Evolutionary conservation across 2,797 vertebrate genomes (phyloP).

Genomic region (Syndactyla subalaris): DNA sequence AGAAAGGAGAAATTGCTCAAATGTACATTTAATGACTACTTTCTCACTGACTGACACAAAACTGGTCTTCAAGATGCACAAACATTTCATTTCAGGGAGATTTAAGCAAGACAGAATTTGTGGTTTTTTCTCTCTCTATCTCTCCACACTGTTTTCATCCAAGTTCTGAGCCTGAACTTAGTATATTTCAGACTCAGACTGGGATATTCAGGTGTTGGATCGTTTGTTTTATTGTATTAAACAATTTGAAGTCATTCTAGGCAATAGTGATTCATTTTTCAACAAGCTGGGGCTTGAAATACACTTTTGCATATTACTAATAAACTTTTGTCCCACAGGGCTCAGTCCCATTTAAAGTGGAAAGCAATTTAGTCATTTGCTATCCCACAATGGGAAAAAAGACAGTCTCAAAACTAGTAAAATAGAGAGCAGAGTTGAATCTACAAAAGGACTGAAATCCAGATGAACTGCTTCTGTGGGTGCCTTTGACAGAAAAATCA

Average conservation of each 20-base stretch:
- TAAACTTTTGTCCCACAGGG: background rate
- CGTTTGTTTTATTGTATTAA: background rate
- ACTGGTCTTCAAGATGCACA: background rate
- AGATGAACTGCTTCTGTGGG: background rate
- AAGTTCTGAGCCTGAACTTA: background rate
- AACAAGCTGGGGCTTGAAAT: background rate
- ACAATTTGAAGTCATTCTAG: background rate
- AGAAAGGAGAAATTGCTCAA: background rate
- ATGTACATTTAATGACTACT: constrained; percentile 6
- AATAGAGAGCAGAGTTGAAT: background rate
- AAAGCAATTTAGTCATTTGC: background rate
- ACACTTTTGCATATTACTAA: background rate
- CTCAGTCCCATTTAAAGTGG: background rate
- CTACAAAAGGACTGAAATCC: background rate
- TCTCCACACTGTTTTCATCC: background rate
- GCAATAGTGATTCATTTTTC: background rate
- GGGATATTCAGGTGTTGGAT: background rate
- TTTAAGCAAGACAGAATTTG: background rate
- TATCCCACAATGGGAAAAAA: background rate
- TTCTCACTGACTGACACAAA: background rate
- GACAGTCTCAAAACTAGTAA: background rate
- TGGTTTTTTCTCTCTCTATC: background rate
- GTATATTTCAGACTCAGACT: background rate
- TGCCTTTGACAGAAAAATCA: background rate
- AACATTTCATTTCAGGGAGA: background rate